phyloP scores from a whole-genome alignment of 2,797 vertebrate species.

The Tragopan temminckii region DNA sequence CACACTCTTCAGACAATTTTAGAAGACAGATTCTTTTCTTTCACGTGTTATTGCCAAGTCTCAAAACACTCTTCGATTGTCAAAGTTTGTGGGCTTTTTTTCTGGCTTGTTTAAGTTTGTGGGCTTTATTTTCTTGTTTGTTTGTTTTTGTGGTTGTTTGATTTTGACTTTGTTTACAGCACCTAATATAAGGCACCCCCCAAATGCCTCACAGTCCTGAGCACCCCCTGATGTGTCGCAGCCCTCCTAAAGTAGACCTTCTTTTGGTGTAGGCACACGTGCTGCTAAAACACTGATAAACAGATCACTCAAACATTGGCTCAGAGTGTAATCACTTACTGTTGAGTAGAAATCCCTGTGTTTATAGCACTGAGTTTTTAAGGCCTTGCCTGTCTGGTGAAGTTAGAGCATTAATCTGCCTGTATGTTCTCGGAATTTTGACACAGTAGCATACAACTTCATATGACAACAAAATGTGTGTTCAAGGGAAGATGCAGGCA shows the following conservation, averaged over 20 bases:
- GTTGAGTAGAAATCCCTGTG: not conserved
- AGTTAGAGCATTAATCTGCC: not conserved
- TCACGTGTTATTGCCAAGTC: not conserved
- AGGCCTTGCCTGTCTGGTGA: not conserved
- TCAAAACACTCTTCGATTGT: not conserved
- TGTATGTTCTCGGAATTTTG: not conserved
- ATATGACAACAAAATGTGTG: not conserved
- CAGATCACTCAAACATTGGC: not conserved
- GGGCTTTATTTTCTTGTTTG: too few species aligned
- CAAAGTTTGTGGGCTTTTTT: not conserved
- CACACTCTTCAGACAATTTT: too few species aligned
- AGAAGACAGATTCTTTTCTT: not conserved
- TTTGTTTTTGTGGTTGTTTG: not conserved
- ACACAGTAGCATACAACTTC: not conserved
- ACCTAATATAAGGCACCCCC: not conserved
- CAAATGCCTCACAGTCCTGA: not conserved
- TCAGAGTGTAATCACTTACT: not conserved
- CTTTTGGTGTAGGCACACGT: accelerated
- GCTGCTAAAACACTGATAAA: not conserved
- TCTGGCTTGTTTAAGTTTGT: not conserved
- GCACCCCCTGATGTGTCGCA: accelerated
- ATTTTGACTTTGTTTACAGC: not conserved
- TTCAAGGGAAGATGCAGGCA: not conserved
- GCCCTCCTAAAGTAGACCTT: not conserved
- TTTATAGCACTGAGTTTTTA: not conserved